These are phyloP conservation scores for Ridgeia piscesae DNA, from an alignment of 1,140 invertebrate genomes.

Conservation along the genomic window DNA sequence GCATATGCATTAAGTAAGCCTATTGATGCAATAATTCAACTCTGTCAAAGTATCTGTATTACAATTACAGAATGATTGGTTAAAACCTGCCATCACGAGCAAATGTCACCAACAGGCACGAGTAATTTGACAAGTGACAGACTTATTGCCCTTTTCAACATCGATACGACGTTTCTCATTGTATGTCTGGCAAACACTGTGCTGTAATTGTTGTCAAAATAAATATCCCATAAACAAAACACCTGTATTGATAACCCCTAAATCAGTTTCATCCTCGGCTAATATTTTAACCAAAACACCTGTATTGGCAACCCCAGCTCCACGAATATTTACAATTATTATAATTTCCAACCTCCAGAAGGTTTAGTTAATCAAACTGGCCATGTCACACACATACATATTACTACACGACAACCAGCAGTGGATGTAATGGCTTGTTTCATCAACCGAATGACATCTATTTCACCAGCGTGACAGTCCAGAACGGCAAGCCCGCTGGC, in stretches of 20 bases:
- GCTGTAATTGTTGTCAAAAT: too few relatives aligned
- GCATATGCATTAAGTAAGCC: too few relatives aligned
- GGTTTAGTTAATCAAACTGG: not conserved
- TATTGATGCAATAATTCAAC: too few relatives aligned
- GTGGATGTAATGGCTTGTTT: too few relatives aligned
- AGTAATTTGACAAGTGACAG: too few relatives aligned
- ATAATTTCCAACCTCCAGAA: not conserved
- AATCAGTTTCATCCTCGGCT: not conserved
- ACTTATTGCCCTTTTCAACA: too few relatives aligned
- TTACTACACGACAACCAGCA: too few relatives aligned
- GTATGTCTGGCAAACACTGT: too few relatives aligned
- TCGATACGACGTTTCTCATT: too few relatives aligned
- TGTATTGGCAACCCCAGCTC: not conserved
- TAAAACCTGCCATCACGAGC: not conserved
- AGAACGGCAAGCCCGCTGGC: not conserved
- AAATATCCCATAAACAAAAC: too few relatives aligned
- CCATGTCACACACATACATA: too few relatives aligned
- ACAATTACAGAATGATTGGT: not conserved
- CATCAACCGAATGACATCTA: not conserved
- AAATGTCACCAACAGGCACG: not conserved
- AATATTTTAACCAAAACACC: not conserved
- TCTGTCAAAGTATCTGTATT: not conserved
- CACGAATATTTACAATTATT: not conserved
- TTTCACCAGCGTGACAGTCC: not conserved
- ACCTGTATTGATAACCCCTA: not conserved